These are phyloP conservation scores for Thymelicus lineola DNA, from an alignment of 2,888 invertebrate species.

Conservation along the genomic window DNA sequence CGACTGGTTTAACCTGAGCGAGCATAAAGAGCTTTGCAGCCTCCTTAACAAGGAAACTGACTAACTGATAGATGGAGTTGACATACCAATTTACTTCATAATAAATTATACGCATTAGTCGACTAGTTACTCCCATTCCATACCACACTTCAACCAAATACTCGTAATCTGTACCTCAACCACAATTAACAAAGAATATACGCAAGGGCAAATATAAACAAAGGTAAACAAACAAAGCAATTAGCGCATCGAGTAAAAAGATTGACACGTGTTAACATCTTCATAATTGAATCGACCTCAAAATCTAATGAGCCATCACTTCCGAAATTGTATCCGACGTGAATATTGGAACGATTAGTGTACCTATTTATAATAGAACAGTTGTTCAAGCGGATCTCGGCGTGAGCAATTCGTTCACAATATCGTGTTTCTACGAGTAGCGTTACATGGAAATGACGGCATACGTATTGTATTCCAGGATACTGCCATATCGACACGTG, in stretches of 20 bases:
- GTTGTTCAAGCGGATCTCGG: conserved; percentile 29
- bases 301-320: conserved; percentile 28
- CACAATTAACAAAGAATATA: conserved; percentile 1
- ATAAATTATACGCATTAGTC: no score
- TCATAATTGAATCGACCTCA: conserved; percentile 19
- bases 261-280: conserved; percentile 17
- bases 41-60: no score
- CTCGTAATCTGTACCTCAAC: no score
- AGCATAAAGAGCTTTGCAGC: no score
- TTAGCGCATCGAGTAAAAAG: neutral
- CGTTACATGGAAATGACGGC: conserved; percentile 25
- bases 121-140: no score
- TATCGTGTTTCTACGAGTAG: conserved; percentile 23
- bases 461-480: conserved; percentile 35
- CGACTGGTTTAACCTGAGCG: no score
- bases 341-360: conserved; percentile 23
- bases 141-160: no score
- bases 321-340: conserved; percentile 26
- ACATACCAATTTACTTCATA: no score
- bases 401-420: conserved; percentile 18
- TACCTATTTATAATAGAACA: conserved; percentile 17
- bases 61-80: no score
- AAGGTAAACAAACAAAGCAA: conserved; percentile 6
- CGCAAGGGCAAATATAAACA: conserved; percentile 18
- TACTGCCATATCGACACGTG: conserved; percentile 29